These are phyloP conservation scores for Sylvilagus bachmani DNA, from an alignment of 2,113 vertebrate genomes.

Conservation along the genomic window DNA sequence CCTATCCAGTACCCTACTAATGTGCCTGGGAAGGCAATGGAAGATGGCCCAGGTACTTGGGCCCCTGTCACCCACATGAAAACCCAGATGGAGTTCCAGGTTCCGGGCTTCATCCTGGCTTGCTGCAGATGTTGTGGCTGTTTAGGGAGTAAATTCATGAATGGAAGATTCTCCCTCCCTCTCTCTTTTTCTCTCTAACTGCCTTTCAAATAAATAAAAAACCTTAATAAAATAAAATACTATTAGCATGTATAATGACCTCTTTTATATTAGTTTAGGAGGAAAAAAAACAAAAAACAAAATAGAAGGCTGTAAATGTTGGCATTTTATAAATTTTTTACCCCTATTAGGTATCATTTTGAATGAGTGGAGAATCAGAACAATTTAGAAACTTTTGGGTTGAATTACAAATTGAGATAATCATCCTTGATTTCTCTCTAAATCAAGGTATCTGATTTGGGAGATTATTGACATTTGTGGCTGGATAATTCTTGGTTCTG, in stretches of 20 bases:
- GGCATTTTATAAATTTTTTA: neutral
- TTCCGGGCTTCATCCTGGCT: no score
- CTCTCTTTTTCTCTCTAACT: no score
- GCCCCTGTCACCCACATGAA: no score
- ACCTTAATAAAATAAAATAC: neutral
- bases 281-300: neutral
- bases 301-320: neutral
- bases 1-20: no score
- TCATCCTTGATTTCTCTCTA: constrained; percentile 6
- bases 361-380: neutral
- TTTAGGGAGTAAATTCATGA: no score
- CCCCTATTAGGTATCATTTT: neutral
- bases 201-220: no score
- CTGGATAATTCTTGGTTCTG: neutral
- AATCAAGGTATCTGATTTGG: neutral
- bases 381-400: neutral
- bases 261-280: neutral
- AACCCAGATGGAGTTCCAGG: no score
- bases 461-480: neutral
- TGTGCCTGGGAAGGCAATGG: no score
- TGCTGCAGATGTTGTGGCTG: no score
- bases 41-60: no score
- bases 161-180: no score
- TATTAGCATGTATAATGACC: neutral
- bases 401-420: neutral